Conservation (phyloP, 1,140 invertebrate species). For the Drosophila triauraria region DNA sequence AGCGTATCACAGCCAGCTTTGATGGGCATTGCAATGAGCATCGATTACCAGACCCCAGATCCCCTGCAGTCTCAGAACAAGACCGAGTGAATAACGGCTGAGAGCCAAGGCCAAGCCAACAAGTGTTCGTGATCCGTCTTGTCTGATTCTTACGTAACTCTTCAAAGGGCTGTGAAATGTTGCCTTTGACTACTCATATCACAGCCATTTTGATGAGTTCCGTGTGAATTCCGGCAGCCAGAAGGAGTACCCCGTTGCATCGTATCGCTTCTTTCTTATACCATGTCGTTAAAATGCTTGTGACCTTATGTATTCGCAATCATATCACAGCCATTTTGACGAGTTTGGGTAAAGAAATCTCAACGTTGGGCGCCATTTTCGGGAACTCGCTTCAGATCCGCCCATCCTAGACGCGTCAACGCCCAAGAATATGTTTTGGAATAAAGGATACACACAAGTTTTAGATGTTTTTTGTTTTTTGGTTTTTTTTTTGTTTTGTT, state of each 20-base stretch:
- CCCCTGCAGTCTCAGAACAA: too few relatives aligned
- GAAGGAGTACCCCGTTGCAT: neutral
- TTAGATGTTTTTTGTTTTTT: slow-evolving; percentile 63
- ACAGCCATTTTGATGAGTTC: slow-evolving; percentile 85
- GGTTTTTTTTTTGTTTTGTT: slow-evolving; percentile 67
- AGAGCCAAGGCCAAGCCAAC: slow-evolving; percentile 42
- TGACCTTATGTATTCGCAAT: slow-evolving; percentile 74
- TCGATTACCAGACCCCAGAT: slow-evolving; percentile 11
- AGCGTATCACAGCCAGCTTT: slow-evolving; percentile 85
- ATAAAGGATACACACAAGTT: slow-evolving; percentile 50
- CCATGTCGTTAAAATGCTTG: slow-evolving; percentile 85
- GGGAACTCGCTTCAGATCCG: neutral
- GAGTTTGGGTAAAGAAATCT: slow-evolving; percentile 85
- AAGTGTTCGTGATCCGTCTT: slow-evolving; percentile 58
- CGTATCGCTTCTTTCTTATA: slow-evolving; percentile 72
- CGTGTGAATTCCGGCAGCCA: slow-evolving; percentile 51
- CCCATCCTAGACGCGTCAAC: slow-evolving; percentile 5
- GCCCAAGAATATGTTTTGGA: slow-evolving; percentile 17
- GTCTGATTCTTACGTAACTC: slow-evolving; percentile 81
- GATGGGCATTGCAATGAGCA: slow-evolving; percentile 84
- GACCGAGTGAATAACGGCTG: neutral
- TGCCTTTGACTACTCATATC: slow-evolving; percentile 75
- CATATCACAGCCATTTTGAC: slow-evolving; percentile 85
- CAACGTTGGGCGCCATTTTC: slow-evolving; percentile 48
- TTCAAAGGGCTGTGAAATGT: slow-evolving; percentile 85